phyloP scores from a whole-genome alignment of 2,888 invertebrate species.

The Morpho achilles region DNA sequence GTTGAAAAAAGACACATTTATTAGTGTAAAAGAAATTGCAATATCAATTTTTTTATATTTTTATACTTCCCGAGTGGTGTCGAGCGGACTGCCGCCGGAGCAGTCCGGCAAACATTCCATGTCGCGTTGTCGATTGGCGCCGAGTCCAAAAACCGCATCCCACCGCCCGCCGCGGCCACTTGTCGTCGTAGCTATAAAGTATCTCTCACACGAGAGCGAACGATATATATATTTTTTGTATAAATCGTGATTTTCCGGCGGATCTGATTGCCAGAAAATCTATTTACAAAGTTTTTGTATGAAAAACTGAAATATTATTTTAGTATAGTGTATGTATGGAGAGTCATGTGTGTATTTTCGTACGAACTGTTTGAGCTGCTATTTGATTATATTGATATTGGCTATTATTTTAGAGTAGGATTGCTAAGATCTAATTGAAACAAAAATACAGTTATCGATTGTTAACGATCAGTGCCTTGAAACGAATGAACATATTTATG shows the following conservation, averaged over 20 bases:
- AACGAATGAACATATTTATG: conserved; percentile 60
- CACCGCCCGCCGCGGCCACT: conserved; percentile 46
- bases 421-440: conserved; percentile 58
- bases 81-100: conserved; percentile 5
- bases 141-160: conserved; percentile 66
- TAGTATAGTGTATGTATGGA: conserved; percentile 72
- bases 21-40: conserved; percentile 22
- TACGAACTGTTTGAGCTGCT: conserved; percentile 70
- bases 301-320: conserved; percentile 67
- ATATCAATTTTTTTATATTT: conserved; percentile 18
- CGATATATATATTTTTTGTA: conserved; percentile 76
- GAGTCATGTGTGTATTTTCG: conserved; percentile 75
- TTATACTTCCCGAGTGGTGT: conserved; percentile 12
- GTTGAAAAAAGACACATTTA: conserved; percentile 32
- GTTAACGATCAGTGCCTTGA: conserved; percentile 73
- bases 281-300: conserved; percentile 73
- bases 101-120: conserved; percentile 61
- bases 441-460: conserved; percentile 65
- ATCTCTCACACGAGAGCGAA: conserved; percentile 32
- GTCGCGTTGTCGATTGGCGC: conserved; percentile 55
- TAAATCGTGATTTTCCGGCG: conserved; percentile 59
- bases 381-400: conserved; percentile 73
- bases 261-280: conserved; percentile 49
- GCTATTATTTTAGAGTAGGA: conserved; percentile 72
- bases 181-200: conserved; percentile 22